Base-by-base conservation (phyloP, 2,113 vertebrate genomes). In the Recurvirostra avosetta region DNA sequence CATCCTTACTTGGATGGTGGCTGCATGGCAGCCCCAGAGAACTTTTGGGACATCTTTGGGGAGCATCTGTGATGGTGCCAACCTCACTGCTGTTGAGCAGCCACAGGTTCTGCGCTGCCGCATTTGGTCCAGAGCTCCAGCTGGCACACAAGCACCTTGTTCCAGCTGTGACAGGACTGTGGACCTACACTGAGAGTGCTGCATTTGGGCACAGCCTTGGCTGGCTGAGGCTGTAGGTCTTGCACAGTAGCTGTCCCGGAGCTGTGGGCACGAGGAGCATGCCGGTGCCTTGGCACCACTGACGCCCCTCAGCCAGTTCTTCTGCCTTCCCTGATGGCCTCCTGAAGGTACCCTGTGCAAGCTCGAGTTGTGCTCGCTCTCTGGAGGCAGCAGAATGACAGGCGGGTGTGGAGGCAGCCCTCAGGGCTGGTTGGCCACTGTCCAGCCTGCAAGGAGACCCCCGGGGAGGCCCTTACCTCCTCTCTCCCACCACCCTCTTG, bases 141-240 rank as follows among this genome's bases (percentile, higher is more conserved):
- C 2, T 0, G 15, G 6, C 3, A 2, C n/a, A 32, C 22, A 27
- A 0, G 1, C 29, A 32, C 21, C 2, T 2, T 3, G 0, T 34
- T 27, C 40, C 53, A 47, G n/a, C 27, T 55, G 0, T 30, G 47
- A 27, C 27, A 49, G 43, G 45, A 61, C 32, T n/a, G 23, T 55
- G 45, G 20, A 61, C 6, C 23, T 62, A 15, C 23, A 14, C 1
- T 2, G 14, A 25, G 34, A 52, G 43, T 43, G 43, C 43, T 43
- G 43, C 43, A 43, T 43, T 43, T 43, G 43, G 43, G 43, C 43
- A 43, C 43, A 43, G 43, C 43, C 43, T 43, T 17, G 43, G 15
- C 43, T 43, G 43, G 43, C 43, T 43, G 43, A 15, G 15, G 43
- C 43, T 43, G 43, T 15, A 43, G 43, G 43, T 43, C 43, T 15